Evolutionary conservation across 1,140 invertebrate species (phyloP).

Genomic region (Drosophila athabasca): DNA sequence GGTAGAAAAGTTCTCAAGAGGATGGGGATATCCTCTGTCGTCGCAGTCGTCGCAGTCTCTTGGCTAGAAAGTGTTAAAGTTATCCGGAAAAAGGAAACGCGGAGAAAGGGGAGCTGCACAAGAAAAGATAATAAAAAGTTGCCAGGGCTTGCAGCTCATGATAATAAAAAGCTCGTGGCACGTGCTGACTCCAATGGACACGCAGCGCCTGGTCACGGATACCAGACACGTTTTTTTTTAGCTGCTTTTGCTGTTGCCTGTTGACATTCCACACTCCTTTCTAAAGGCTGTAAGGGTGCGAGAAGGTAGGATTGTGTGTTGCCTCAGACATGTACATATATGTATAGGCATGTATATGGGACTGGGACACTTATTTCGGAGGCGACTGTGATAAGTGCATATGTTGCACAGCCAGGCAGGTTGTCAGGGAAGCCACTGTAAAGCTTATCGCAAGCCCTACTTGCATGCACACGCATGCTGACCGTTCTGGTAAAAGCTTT

Average conservation of each 20-base stretch:
- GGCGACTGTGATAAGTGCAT: too few relatives aligned
- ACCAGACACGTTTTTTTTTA: slow-evolving; percentile 36
- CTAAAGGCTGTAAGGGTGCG: too few relatives aligned
- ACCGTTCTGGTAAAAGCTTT: too few relatives aligned
- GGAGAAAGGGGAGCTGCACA: not conserved
- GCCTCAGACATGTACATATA: too few relatives aligned
- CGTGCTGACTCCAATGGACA: slow-evolving; percentile 75
- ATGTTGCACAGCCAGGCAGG: too few relatives aligned
- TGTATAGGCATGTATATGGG: too few relatives aligned
- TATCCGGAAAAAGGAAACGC: slow-evolving; percentile 17
- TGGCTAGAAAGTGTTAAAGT: slow-evolving; percentile 72
- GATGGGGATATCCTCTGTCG: slow-evolving; percentile 10
- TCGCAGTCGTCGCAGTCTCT: not conserved
- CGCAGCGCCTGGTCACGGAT: slow-evolving; percentile 71
- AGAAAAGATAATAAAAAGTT: slow-evolving; percentile 78
- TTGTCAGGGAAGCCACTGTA: too few relatives aligned
- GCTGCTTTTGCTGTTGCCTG: slow-evolving; percentile 35
- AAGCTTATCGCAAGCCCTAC: too few relatives aligned
- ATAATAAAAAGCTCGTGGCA: slow-evolving; percentile 75
- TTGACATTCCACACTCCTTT: slow-evolving; percentile 62
- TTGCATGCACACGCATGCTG: too few relatives aligned
- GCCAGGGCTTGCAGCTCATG: slow-evolving; percentile 64
- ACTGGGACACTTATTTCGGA: too few relatives aligned
- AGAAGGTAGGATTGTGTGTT: too few relatives aligned
- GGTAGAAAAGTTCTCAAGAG: slow-evolving; percentile 48